Evolutionary conservation across 2,888 invertebrate species (phyloP).

Genomic region (Chelonus formosanus): DNA sequence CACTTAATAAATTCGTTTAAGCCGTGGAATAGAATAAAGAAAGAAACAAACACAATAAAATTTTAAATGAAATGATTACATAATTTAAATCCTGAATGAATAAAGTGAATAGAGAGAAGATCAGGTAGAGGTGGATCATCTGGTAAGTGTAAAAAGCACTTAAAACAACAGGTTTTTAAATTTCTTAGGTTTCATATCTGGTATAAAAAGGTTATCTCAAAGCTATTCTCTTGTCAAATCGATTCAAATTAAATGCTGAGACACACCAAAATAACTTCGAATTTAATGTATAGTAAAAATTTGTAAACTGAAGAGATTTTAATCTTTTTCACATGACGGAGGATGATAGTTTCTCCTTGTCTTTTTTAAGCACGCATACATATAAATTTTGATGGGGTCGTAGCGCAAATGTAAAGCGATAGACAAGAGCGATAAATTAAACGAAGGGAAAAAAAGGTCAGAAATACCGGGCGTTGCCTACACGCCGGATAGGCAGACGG

Average conservation of each 20-base stretch:
- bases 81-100: no score
- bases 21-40: no score
- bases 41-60: no score
- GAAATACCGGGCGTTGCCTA: conserved; percentile 33
- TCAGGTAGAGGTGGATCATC: no score
- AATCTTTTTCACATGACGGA: conserved; percentile 14
- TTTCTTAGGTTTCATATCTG: neutral
- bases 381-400: conserved; percentile 31
- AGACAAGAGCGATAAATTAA: conserved; percentile 36
- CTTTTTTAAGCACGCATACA: conserved; percentile 7
- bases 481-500: conserved; percentile 36
- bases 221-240: conserved; percentile 14
- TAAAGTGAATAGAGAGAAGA: no score
- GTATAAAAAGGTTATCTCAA: neutral
- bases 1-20: conserved; percentile 9
- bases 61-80: no score
- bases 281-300: conserved; percentile 19
- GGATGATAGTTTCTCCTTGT: conserved; percentile 2
- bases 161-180: conserved; percentile 10
- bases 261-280: conserved; percentile 4
- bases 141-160: no score
- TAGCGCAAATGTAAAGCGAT: conserved; percentile 36
- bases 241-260: conserved; percentile 10
- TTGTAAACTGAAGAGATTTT: conserved; percentile 21
- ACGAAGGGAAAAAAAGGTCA: conserved; percentile 21